Base-by-base conservation (phyloP, 1,140 invertebrate species). In the Globodera ellingtonae region DNA sequence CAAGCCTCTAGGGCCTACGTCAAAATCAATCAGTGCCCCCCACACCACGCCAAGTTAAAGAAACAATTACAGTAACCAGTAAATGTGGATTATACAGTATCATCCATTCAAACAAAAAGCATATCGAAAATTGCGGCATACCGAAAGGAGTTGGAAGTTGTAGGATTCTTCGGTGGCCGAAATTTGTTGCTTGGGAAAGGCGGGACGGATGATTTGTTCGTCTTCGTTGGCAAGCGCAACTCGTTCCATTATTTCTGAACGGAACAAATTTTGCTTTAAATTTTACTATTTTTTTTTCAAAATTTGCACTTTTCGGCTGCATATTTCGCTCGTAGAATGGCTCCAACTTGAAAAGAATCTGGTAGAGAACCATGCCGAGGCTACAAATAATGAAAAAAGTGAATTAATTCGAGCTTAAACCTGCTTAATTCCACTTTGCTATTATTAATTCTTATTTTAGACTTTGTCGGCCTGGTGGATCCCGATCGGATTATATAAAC, bases 361-460 rank as follows among this genome's bases (percentile, higher is more conserved):
- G 86, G 62, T 89, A 88, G 2, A 88, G 66, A 24, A 89, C 81
- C 87, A 88, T 88, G 70, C 87, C 87, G 10, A 89, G 79, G 50
- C 79, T 67, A 74, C 87, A 88, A 6, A 88, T 18, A 44, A 62
- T n/a, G 52, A 21, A 71, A 71, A 5, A n/a, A n/a, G 0, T 6
- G 13, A 15, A 15, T 70, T 70, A 10, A 24, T 47, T 47, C n/a
- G 46, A 71, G 6, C 50, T 71, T 13, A 71, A 71, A 89, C 35
- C 35, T 35, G 35, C 1, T 35, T 35, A 35, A 35, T 35, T 35
- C 35, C 35, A 35, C 35, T 35, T 35, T 35, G 35, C 35, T 35
- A 3, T 35, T 35, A n/a, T 35, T 3, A 35, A 35, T 35, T 35
- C 24, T 35, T 35, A 35, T 35, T 35, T 35, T 3, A 35, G 35